phyloP scores from a whole-genome alignment of 2,113 vertebrate genomes.

The Pogonocichla stellata region DNA sequence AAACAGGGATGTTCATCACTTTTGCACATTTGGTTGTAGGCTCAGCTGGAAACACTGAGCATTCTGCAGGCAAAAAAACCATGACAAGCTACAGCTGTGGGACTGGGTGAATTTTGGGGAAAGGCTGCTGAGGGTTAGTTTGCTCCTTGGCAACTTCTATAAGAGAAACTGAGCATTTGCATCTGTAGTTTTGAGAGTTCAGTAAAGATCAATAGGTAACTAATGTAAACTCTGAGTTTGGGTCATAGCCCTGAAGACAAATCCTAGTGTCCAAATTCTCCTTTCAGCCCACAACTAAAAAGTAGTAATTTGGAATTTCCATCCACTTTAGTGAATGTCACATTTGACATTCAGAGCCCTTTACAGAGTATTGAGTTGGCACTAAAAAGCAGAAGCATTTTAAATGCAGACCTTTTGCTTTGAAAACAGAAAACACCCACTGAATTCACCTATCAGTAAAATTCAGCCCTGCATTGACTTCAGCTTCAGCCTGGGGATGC shows the following conservation, averaged over 20 bases:
- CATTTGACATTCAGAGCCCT: not conserved
- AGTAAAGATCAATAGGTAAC: not conserved
- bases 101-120: not conserved
- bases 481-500: not conserved
- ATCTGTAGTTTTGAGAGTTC: not conserved
- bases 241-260: not conserved
- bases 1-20: not conserved
- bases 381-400: not conserved
- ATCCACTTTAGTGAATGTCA: not conserved
- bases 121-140: not conserved
- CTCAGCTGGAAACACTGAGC: not conserved
- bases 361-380: not conserved
- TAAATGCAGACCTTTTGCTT: not conserved
- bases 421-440: not conserved
- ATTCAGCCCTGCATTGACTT: not conserved
- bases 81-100: not conserved
- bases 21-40: rapidly evolving
- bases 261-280: not conserved
- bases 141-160: not conserved
- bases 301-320: not conserved
- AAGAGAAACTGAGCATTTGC: not conserved
- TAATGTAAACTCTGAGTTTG: not conserved
- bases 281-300: not conserved
- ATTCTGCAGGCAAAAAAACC: not conserved
- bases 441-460: not conserved